Conservation (phyloP, 2,888 invertebrate species). For the Amphipyra berbera region DNA sequence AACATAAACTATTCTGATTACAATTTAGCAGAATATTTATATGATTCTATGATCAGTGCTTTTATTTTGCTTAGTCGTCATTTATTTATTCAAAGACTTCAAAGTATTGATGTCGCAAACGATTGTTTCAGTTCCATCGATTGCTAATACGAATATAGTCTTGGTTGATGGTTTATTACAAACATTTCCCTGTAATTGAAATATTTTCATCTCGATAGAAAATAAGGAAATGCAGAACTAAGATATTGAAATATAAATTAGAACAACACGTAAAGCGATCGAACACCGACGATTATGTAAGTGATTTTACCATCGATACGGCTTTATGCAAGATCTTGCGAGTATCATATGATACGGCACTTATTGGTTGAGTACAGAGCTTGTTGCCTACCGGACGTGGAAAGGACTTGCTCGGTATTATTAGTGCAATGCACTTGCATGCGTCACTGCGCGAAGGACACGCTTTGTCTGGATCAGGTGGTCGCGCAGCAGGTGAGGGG, state of each 20-base stretch:
- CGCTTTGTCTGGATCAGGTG: slow-evolving; percentile 88
- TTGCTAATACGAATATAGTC: slow-evolving; percentile 19
- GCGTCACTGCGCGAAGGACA: slow-evolving; percentile 87
- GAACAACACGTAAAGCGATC: slow-evolving; percentile 31
- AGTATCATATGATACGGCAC: slow-evolving; percentile 39
- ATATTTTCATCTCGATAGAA: slow-evolving; percentile 40
- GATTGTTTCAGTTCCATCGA: slow-evolving; percentile 21
- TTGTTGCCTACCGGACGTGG: slow-evolving; percentile 81
- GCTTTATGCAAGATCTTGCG: slow-evolving; percentile 45
- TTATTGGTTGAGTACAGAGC: slow-evolving; percentile 49
- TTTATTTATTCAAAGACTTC: neutral
- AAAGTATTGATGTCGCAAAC: slow-evolving; percentile 4
- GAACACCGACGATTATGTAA: slow-evolving; percentile 42
- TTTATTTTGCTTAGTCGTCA: too few species aligned
- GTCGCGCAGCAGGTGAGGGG: slow-evolving; percentile 69
- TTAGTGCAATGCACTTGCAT: slow-evolving; percentile 88
- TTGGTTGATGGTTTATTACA: slow-evolving; percentile 11
- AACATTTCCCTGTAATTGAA: slow-evolving; percentile 34
- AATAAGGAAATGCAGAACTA: slow-evolving; percentile 45
- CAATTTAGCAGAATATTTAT: slow-evolving; percentile 6
- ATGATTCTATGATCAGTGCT: too few species aligned
- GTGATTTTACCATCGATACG: slow-evolving; percentile 36
- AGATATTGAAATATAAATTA: slow-evolving; percentile 50
- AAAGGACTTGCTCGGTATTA: slow-evolving; percentile 78
- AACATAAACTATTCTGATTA: neutral